Evolutionary conservation across 2,888 invertebrate species (phyloP).

Genomic region (Spisula solida): DNA sequence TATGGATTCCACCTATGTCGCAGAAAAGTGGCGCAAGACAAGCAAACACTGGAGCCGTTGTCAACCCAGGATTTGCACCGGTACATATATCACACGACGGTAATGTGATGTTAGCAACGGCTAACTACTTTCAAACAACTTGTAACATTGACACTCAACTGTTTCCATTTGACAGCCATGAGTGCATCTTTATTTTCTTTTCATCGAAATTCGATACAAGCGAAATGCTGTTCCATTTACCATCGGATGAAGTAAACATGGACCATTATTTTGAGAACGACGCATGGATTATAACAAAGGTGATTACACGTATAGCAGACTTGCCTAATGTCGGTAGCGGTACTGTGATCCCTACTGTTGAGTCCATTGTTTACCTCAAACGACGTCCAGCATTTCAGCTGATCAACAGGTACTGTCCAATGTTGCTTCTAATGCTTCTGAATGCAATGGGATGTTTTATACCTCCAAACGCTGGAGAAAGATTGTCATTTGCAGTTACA

Average conservation of each 20-base stretch:
- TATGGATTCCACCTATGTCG: conserved; percentile 8
- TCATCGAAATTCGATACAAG: not conserved
- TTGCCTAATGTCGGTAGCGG: not conserved
- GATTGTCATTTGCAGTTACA: conserved; percentile 31
- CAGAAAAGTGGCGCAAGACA: not conserved
- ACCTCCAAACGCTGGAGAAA: conserved; percentile 24
- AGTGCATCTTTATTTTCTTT: conserved; percentile 7
- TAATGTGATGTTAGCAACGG: not conserved
- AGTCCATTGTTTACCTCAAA: not conserved
- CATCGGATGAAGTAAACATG: not conserved
- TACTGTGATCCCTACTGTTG: not conserved
- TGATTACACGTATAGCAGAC: no score
- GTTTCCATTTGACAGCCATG: conserved; percentile 30
- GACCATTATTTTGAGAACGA: conserved; percentile 1
- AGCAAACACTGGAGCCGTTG: not conserved
- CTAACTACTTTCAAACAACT: not conserved
- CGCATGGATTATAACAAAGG: not conserved
- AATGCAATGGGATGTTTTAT: conserved; percentile 21
- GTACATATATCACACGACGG: not conserved
- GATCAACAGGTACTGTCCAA: not conserved
- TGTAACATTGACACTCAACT: conserved; percentile 23
- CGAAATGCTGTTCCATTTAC: conserved; percentile 17
- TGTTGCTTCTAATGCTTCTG: conserved; percentile 7
- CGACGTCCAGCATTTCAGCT: conserved; percentile 15
- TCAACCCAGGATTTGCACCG: conserved; percentile 16